Conservation (phyloP, 2,113 vertebrate species). For the Rhabdomys dilectus region DNA sequence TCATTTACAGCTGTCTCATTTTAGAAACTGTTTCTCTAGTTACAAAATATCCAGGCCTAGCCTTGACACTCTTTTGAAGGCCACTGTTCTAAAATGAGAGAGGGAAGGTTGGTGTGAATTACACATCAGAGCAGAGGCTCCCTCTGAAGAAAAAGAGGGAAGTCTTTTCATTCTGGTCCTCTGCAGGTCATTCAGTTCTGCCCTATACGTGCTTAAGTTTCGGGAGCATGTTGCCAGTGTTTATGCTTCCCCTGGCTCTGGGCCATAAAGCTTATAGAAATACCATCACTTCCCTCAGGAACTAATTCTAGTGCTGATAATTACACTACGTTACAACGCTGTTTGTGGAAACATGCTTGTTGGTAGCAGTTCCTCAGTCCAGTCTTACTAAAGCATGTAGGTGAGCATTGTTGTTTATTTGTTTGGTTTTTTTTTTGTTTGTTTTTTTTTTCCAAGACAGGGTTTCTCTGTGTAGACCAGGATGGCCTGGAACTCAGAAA, state of each 20-base stretch:
- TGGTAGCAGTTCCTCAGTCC: neutral
- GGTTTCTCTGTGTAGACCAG: too few relatives aligned
- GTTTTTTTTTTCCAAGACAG: too few relatives aligned
- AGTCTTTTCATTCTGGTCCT: neutral
- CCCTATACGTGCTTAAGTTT: neutral
- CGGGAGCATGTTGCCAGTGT: neutral
- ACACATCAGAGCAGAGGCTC: neutral
- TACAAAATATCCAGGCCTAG: neutral
- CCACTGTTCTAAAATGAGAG: neutral
- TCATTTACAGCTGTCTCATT: neutral
- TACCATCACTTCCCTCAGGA: neutral
- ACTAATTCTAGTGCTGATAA: neutral
- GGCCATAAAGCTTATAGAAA: neutral
- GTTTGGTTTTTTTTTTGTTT: too few relatives aligned
- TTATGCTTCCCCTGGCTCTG: neutral
- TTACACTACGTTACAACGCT: neutral
- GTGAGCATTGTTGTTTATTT: neutral
- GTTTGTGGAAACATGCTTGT: neutral
- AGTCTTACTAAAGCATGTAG: neutral
- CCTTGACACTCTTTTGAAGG: constrained; percentile 14
- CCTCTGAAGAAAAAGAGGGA: neutral
- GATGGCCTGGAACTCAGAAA: too few relatives aligned
- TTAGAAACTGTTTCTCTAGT: neutral
- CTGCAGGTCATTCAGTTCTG: neutral
- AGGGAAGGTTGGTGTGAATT: neutral